Base-by-base conservation (phyloP, 1,140 invertebrate species). In the Pseudomyrmex sp. region DNA sequence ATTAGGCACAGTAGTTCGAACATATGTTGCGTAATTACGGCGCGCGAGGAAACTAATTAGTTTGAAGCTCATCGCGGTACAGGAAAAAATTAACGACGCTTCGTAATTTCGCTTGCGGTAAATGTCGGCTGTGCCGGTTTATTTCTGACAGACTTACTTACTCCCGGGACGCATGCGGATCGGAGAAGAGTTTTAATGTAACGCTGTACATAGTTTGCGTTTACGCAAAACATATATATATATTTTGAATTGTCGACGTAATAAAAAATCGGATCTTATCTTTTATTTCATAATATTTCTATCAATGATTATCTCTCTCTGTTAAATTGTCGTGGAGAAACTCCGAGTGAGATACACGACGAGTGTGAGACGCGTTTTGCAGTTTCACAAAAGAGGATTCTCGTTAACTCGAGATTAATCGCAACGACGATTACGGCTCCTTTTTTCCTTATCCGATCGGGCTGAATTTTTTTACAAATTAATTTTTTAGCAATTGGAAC, bases 61-160 rank as follows among this genome's bases (percentile, higher is more conserved):
- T 26, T 18, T 54, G 26, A 23, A 26, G 46, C 46, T 35, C 12
- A 15, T 44, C 54, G 56, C 20, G 46, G 12, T 15, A 23, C 58
- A 35, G 48, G 66, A 26, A 2, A 76, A 26, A 54, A 76, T 76
- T 76, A 76, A 76, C n/a, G 61, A 76, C 13, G 23, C 46, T 12
- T 65, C 61, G 10, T 76, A 66, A 76, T 52, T 52, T 2, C 46
- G 12, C 23, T 52, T 26, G 61, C 23, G 23, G 2, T 52, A n/a
- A 63, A 75, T 35, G 46, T 9, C 66, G 74, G 62, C 12, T 68
- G 74, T n/a, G 74, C 62, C 74, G 18, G 18, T 13, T 35, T 68
- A 77, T 77, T 77, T 54, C 54, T n/a, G 18, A 68, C 48, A 13
- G 12, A 66, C 66, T 68, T 66, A 66, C 35, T 68, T 66, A 66